Base-by-base conservation (phyloP, 2,797 vertebrate species). In the Pterois miles region DNA sequence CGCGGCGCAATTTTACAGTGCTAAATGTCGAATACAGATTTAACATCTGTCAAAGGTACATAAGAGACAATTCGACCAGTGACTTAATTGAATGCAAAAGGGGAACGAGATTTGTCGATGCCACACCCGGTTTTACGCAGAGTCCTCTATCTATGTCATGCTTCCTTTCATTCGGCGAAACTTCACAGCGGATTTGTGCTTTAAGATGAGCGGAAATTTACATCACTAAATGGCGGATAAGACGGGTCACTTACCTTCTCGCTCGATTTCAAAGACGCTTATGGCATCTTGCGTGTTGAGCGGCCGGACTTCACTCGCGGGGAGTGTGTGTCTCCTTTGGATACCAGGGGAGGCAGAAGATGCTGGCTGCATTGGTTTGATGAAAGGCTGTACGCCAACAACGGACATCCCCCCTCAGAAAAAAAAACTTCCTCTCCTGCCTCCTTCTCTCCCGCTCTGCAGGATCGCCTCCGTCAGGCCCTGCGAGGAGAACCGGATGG, bases 261-360 rank as follows among this genome's bases (percentile, higher is more conserved):
- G 91, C 91, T 99, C 97, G 2, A 99, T 98, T 88, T 99, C 98
- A 38, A 98, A 98, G 16, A 97, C 97, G 13, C 98, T 96, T 43
- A 93, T 80, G 0, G 98, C 97, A 0, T 99, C 98, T 73, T 96
- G 96, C 0, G 95, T 96, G 82, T 96, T 97, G 69, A 99, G 97
- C 77, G 97, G 97, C 12, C 97, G 96, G 25, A 99, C 97, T 81
- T 98, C 97, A 4, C 97, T 99, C 27, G 97, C 97, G 0, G 98
- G 98, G n/a, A 99, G 96, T 0, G 97, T 98, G 94, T 98, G 98
- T 36, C 97, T 94, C 80, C 97, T 93, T 75, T 96, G 97, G 80
- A 90, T 92, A 4, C 93, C 78, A 0, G 94, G 95, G 0, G 95
- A 95, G 36, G 93, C 80, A 2, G 93, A 84, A 8, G 80, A 73